Evolutionary conservation across 2,113 vertebrate genomes (phyloP).

Genomic region (Podarcis muralis): DNA sequence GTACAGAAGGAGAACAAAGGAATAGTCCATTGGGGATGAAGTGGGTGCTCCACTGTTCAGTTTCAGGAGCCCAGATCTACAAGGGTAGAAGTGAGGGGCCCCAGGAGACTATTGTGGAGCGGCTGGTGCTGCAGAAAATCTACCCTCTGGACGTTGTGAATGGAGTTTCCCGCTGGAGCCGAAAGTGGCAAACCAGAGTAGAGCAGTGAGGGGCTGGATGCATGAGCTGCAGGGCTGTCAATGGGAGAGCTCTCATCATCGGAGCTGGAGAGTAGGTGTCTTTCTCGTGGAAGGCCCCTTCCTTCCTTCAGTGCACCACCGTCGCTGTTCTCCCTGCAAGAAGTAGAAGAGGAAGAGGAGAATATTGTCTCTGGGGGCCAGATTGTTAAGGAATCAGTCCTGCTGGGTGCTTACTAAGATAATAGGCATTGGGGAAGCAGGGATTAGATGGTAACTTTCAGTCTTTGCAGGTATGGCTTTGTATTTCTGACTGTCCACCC

Average conservation of each 20-base stretch:
- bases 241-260: constrained; percentile 65
- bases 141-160: background rate
- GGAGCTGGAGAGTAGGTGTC: constrained; percentile 48
- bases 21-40: background rate
- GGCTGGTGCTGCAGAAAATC: constrained; percentile 20
- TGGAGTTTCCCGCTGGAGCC: background rate
- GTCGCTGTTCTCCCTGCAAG: constrained; percentile 23
- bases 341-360: background rate
- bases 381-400: background rate
- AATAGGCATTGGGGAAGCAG: background rate
- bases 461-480: background rate
- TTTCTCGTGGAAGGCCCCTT: background rate
- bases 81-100: constrained; percentile 20
- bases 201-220: constrained; percentile 47
- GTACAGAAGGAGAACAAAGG: background rate
- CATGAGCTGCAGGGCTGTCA: background rate
- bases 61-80: constrained; percentile 27
- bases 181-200: background rate
- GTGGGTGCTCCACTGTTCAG: background rate
- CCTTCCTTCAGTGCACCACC: constrained; percentile 4
- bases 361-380: background rate
- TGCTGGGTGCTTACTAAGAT: too few species aligned
- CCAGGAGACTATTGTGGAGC: background rate
- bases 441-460: background rate
- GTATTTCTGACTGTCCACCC: background rate